Evolutionary conservation across 2,888 invertebrate genomes (phyloP).

Genomic region (Caenorhabditis sinica): DNA sequence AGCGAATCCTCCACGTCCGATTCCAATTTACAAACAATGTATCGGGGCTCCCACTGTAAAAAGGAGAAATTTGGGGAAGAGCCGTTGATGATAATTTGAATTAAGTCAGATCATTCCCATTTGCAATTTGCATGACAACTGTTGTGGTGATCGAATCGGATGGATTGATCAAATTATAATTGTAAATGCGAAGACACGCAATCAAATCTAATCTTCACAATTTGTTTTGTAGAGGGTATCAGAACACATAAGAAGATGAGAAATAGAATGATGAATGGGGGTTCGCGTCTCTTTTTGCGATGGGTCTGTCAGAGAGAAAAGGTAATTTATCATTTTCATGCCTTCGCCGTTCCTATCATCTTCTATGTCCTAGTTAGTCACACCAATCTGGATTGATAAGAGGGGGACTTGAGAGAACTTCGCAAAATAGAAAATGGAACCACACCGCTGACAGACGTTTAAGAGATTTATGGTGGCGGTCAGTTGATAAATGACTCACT

Average conservation of each 20-base stretch:
- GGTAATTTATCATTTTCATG: constrained; percentile 29
- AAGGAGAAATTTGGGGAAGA: background rate
- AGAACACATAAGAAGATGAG: constrained; percentile 12
- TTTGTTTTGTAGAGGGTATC: constrained; percentile 32
- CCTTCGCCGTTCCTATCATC: background rate
- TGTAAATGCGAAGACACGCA: constrained; percentile 16
- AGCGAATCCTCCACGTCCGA: constrained; percentile 66
- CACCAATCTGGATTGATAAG: constrained; percentile 4
- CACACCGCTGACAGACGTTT: background rate
- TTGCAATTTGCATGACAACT: constrained; percentile 23
- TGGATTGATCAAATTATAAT: constrained; percentile 37
- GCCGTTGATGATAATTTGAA: background rate
- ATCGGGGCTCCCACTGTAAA: constrained; percentile 71
- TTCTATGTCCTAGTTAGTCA: background rate
- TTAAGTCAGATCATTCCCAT: background rate
- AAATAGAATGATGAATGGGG: constrained; percentile 12
- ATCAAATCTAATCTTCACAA: constrained; percentile 5
- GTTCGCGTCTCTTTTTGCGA: background rate
- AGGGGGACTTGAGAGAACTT: background rate
- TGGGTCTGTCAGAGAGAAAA: background rate
- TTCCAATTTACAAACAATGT: constrained; percentile 68
- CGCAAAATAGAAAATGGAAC: background rate
- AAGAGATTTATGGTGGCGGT: background rate
- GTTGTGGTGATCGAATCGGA: constrained; percentile 10
- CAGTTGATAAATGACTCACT: constrained; percentile 8